phyloP scores from a whole-genome alignment of 2,888 invertebrate species.

The Philonicus albiceps region DNA sequence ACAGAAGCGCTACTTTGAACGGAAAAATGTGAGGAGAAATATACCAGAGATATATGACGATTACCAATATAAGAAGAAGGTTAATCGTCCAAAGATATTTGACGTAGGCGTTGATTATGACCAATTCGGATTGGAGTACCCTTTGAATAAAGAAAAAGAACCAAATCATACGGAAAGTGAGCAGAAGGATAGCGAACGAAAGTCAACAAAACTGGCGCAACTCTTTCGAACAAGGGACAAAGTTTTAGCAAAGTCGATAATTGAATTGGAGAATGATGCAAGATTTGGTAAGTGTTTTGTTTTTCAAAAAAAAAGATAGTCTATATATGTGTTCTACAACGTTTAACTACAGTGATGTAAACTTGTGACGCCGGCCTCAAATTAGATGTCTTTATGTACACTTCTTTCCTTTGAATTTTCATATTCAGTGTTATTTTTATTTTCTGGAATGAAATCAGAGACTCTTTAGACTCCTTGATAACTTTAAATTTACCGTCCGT shows the following conservation, averaged over 20 bases:
- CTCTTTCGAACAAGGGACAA: constrained; percentile 56
- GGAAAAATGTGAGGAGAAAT: constrained; percentile 52
- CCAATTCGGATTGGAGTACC: constrained; percentile 10
- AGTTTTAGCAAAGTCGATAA: neutral
- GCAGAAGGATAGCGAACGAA: neutral
- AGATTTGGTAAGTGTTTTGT: neutral
- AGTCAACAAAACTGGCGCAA: constrained; percentile 48
- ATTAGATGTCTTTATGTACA: too few species aligned
- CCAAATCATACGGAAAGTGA: neutral
- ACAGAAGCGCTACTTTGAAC: constrained; percentile 56
- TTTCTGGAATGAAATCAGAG: too few species aligned
- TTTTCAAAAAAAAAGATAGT: too few species aligned
- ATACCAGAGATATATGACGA: constrained; percentile 52
- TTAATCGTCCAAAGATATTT: constrained; percentile 53
- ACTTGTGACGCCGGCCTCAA: too few species aligned
- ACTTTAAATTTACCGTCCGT: too few species aligned
- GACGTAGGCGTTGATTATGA: constrained; percentile 49
- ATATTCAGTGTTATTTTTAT: too few species aligned
- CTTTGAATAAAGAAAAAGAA: neutral
- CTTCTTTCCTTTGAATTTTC: too few species aligned
- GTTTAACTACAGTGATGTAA: too few species aligned
- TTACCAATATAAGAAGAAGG: constrained; percentile 54
- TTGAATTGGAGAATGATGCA: neutral
- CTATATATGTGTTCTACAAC: too few species aligned
- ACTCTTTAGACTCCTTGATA: too few species aligned